Conservation (phyloP, 2,797 vertebrate species). For the Oreochromis mossambicus region DNA sequence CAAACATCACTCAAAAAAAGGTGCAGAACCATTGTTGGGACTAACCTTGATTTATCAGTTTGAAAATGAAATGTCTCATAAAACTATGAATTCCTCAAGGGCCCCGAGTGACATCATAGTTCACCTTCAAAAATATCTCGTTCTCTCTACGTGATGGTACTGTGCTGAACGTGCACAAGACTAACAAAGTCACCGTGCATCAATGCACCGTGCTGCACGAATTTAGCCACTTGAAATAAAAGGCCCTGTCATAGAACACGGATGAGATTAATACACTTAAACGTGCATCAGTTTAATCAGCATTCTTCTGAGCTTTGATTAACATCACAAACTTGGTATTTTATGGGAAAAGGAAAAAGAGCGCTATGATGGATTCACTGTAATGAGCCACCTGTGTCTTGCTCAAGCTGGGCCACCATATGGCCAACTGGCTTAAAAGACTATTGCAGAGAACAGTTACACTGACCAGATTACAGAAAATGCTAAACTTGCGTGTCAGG, state of each 20-base stretch:
- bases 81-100: not conserved
- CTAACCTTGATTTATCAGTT: not conserved
- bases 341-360: not conserved
- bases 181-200: not conserved
- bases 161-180: not conserved
- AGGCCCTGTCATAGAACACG: not conserved
- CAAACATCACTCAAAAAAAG: not conserved
- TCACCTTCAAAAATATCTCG: not conserved
- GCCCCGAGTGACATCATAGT: not conserved
- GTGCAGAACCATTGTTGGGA: not conserved
- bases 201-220: not conserved
- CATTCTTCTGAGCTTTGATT: not conserved
- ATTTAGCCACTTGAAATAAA: not conserved
- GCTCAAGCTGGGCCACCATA: conserved; percentile 45
- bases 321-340: not conserved
- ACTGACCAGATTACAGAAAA: not conserved
- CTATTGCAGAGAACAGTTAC: not conserved
- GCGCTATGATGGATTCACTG: not conserved
- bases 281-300: not conserved
- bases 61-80: not conserved
- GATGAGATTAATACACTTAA: not conserved
- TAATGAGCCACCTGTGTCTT: conserved; percentile 10
- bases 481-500: not conserved
- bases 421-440: conserved; percentile 28
- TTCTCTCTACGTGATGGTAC: not conserved